Evolutionary conservation across 2,113 vertebrate genomes (phyloP).

Genomic region (Anhinga anhinga): DNA sequence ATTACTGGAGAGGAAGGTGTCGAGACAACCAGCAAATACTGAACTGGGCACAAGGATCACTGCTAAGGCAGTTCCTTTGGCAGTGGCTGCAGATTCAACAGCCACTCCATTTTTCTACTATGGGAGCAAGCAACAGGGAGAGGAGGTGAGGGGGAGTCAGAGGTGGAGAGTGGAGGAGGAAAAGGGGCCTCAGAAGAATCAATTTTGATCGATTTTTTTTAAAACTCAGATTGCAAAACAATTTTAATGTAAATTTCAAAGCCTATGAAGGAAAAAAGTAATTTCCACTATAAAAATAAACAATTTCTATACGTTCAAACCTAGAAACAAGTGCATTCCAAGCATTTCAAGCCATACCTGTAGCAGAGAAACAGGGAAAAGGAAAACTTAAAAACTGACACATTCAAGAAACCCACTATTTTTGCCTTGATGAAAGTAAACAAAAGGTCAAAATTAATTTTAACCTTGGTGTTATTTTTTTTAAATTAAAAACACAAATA

Average conservation of each 20-base stretch:
- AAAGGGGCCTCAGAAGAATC: background rate
- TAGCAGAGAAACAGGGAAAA: background rate
- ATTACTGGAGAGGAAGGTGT: background rate
- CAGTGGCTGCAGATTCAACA: background rate
- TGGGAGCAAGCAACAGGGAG: background rate
- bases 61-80: background rate
- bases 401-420: background rate
- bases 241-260: background rate
- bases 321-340: background rate
- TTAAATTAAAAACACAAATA: background rate
- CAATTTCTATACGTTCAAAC: background rate
- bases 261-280: background rate
- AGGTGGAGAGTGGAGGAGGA: background rate
- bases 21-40: background rate
- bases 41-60: background rate
- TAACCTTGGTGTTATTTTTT: background rate
- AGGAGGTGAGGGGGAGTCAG: too few species aligned
- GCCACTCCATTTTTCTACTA: background rate
- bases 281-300: background rate
- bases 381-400: background rate
- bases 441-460: background rate
- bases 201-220: background rate
- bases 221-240: background rate
- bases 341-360: background rate
- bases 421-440: background rate